A percentile compares a stretch with the other conserved stretches of the same genome.
Evolutionary conservation across 2,888 invertebrate species (phyloP).

Genomic region (Drosophila falleni): DNA sequence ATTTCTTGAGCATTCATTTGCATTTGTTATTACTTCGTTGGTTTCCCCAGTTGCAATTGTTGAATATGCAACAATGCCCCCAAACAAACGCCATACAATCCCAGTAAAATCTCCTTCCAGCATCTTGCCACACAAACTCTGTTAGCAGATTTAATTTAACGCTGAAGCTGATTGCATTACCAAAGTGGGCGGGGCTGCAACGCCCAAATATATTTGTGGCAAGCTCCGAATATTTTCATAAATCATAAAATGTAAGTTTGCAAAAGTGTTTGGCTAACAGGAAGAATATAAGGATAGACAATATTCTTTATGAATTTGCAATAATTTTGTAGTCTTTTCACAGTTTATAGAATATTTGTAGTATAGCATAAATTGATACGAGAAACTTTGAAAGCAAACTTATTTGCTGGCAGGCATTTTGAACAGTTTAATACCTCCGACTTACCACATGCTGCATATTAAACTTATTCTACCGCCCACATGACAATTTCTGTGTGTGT

Average conservation of each 20-base stretch:
- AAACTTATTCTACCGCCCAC: constrained; percentile 26
- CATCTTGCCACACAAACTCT: constrained; percentile 34
- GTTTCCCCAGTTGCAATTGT: constrained; percentile 72
- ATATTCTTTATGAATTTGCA: constrained; percentile 3
- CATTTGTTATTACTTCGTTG: constrained; percentile 78
- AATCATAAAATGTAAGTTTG: constrained; percentile 58
- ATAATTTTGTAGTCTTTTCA: background rate
- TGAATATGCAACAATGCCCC: constrained; percentile 74
- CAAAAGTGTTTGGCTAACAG: constrained; percentile 7
- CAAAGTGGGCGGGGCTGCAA: constrained; percentile 46
- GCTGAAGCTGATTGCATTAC: constrained; percentile 72
- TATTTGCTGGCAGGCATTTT: constrained; percentile 36
- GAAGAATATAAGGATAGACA: background rate
- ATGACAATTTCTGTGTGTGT: constrained; percentile 2
- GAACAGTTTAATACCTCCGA: constrained; percentile 54
- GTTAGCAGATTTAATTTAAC: constrained; percentile 71
- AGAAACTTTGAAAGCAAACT: constrained; percentile 38
- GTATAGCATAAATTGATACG: constrained; percentile 32
- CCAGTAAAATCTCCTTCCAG: background rate
- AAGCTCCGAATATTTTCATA: constrained; percentile 55
- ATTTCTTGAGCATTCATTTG: constrained; percentile 79
- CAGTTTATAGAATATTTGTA: constrained; percentile 20
- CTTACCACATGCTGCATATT: constrained; percentile 55
- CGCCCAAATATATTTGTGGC: constrained; percentile 34
- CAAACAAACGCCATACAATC: constrained; percentile 24